Base-by-base conservation (phyloP, 2,797 vertebrate species). In the Diplodus sargus region DNA sequence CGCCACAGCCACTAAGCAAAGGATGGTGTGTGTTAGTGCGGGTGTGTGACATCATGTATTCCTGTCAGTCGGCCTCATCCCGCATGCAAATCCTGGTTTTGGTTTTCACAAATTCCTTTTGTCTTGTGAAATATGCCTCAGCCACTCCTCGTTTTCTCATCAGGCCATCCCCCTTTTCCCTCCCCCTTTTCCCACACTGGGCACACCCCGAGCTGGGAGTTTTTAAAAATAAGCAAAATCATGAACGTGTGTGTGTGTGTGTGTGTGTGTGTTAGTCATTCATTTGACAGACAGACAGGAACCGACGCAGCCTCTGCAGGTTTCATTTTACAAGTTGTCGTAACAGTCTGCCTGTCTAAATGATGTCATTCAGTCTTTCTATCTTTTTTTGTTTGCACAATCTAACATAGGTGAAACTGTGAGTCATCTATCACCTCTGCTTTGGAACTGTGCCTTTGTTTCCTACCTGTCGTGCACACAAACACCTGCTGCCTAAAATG, bases 111-210 rank as follows among this genome's bases (percentile, higher is more conserved):
- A 69, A 78, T 87, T 84, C 73, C 39, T n/a, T 79, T 81, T 84
- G 59, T 83, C 72, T 84, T 87, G 71, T 77, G 85, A 84, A 89
- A 85, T 74, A 0, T 12, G n/a, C 30, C 66, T 49, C 30, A 52
- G 70, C 86, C 86, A 87, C 91, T 90, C 91, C 88, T 85, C 6
- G 13, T 86, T 85, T 87, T 89, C 82, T 80, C 86, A 83, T 85
- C 76, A 84, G 67, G 8, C 71, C 74, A 11, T 74, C 83, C 74
- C 54, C 70, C 59, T 72, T 82, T 64, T 39, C 20, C n/a, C 82
- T 83, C 53, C 59, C 30, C 9, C 22, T 80, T 86, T 89, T 88
- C 75, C 79, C 80, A 85, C 83, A 87, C 45, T 62, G 8, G 59
- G 43, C 86, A 86, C 87, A 79, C 83, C 86, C 66, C 57, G 3